Base-by-base conservation (phyloP, 30 jellyfish, hydroid and myxozoan species). In the Morbakka virulenta region DNA sequence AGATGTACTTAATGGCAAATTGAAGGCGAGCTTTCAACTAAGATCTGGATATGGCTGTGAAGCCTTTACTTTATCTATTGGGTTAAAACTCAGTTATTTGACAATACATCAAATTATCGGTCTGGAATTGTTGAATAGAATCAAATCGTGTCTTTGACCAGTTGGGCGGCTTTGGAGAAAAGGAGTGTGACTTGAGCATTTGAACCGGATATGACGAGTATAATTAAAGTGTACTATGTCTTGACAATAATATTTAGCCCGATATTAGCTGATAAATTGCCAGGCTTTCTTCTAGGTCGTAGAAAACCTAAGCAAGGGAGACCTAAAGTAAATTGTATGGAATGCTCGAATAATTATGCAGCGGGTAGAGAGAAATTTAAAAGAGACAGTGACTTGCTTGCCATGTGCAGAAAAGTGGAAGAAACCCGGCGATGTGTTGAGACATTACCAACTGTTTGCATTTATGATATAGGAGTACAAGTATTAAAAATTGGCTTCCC, bases 131-230 rank as follows among this genome's bases (percentile, higher is more conserved):
- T 32, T 50, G 36, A 72, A 66, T 26, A 29, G 71, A 70, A 65
- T 78, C 69, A 81, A 64, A 74, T 75, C 61, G 32, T 63, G 73
- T 29, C 71, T 67, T 67, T 32, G 79, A 29, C 62, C 34, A 67
- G 72, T 3, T 2, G 3, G 33, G 26, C 89, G 53, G 62, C 41
- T 51, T 76, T 57, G 77, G 67, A 62, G 62, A 32, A 29, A 73
- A 41, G 57, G 57, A 41, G 57, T 41, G 62, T 70, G 36, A 50
- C 93, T 61, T 53, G 67, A 32, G 74, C 79, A 65, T 70, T 82
- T 30, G 17, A 74, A 62, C 87, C 94, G 94, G 94, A 82, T 82
- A 82, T 82, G 94, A 74, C 72, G 83, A 82, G 85, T 35, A 72
- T 82, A 24, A 84, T 77, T 28, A 70, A 83, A 72, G 62, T 72